These are phyloP conservation scores for Eurypyga helias DNA, from an alignment of 2,113 vertebrate genomes.

Conservation along the genomic window DNA sequence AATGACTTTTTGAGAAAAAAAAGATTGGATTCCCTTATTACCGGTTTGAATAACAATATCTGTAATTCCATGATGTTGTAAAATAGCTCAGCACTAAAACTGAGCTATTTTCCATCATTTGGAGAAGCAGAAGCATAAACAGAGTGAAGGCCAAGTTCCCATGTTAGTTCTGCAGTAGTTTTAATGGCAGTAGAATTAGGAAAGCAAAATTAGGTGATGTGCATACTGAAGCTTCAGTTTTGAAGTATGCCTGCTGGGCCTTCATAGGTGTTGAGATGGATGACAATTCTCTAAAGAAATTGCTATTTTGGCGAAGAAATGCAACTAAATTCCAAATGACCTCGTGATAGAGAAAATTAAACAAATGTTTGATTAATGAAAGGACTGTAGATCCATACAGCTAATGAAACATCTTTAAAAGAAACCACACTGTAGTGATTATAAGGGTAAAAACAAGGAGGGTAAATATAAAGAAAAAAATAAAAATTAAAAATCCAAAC, in stretches of 20 bases:
- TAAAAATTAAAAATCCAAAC: neutral
- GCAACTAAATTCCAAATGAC: neutral
- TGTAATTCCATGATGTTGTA: neutral
- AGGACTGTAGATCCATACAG: neutral
- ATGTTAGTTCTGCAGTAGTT: neutral
- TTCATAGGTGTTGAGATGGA: neutral
- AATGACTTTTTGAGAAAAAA: neutral
- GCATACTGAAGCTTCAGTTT: neutral
- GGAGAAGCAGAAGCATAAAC: neutral
- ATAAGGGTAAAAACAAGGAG: neutral
- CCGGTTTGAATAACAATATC: constrained; percentile 17
- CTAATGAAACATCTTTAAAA: neutral
- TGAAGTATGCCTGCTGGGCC: neutral
- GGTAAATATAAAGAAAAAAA: neutral
- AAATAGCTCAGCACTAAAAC: neutral
- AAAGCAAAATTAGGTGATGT: neutral
- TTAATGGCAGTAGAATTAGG: neutral
- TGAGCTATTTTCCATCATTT: neutral
- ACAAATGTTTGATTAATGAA: neutral
- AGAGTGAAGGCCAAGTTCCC: neutral
- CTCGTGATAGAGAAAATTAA: neutral
- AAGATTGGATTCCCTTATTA: neutral
- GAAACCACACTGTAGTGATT: neutral
- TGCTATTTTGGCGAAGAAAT: neutral
- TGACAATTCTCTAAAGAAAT: neutral